These are phyloP conservation scores for Rhinoderma darwinii DNA, from an alignment of 2,113 vertebrate genomes.

Conservation along the genomic window DNA sequence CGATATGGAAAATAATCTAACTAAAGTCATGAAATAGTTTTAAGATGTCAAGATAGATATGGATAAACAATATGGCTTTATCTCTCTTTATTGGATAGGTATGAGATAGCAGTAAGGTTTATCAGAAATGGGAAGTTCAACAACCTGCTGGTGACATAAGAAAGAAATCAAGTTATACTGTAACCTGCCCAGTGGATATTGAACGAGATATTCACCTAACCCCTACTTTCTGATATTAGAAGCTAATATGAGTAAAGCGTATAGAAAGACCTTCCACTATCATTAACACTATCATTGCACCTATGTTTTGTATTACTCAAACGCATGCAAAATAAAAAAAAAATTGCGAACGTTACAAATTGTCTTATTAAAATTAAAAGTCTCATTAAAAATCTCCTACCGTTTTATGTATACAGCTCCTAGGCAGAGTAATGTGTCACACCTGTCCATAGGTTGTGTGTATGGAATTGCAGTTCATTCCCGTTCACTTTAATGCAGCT, in stretches of 20 bases:
- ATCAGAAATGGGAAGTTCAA: constrained; percentile 1
- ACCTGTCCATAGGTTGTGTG: too few species aligned
- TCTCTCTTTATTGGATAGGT: neutral
- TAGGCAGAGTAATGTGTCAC: too few species aligned
- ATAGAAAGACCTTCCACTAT: too few species aligned
- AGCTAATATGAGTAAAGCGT: too few species aligned
- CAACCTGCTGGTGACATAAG: constrained; percentile 14
- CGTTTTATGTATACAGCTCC: neutral
- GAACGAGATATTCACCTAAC: neutral
- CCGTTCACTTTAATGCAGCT: too few species aligned
- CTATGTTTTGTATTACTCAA: too few species aligned
- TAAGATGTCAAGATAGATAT: neutral
- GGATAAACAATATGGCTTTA: neutral
- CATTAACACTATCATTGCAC: too few species aligned
- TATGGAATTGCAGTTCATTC: too few species aligned
- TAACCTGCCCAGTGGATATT: neutral
- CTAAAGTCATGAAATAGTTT: neutral
- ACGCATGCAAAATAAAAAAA: too few species aligned
- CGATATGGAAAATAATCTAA: neutral
- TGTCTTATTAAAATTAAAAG: too few species aligned
- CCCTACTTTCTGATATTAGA: neutral
- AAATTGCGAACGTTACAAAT: too few species aligned
- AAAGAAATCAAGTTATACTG: neutral
- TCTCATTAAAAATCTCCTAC: too few species aligned
- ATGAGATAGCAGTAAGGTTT: neutral